Conservation (phyloP, 2,113 vertebrate species). For the Onychostoma macrolepis region DNA sequence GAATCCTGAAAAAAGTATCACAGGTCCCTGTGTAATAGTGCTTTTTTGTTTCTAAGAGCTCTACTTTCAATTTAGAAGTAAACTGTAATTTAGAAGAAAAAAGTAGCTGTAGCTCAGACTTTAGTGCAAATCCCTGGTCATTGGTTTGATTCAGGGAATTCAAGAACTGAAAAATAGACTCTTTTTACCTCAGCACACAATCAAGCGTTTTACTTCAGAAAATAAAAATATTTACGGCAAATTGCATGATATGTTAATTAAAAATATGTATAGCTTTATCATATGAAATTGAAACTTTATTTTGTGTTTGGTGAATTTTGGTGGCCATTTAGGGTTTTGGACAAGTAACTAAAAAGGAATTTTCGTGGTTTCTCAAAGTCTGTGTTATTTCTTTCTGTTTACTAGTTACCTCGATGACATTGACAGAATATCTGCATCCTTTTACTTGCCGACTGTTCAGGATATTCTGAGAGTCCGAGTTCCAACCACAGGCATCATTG, state of each 20-base stretch:
- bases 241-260: neutral
- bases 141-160: neutral
- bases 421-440: slow-evolving; percentile 71
- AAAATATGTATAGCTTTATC: neutral
- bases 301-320: neutral
- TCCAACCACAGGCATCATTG: slow-evolving; percentile 83
- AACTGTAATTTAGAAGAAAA: neutral
- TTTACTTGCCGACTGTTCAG: slow-evolving; percentile 79
- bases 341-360: neutral
- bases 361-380: neutral
- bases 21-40: too few relatives aligned
- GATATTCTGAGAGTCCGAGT: slow-evolving; percentile 82
- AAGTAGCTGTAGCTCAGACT: too few relatives aligned
- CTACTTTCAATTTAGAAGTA: neutral
- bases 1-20: too few relatives aligned
- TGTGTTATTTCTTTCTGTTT: neutral
- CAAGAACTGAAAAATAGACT: neutral
- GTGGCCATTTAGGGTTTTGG: neutral
- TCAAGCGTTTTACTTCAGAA: neutral
- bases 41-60: neutral
- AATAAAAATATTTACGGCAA: neutral
- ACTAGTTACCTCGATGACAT: slow-evolving; percentile 81
- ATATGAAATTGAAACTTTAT: neutral
- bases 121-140: neutral
- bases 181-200: neutral